A percentile compares a stretch with the other conserved stretches of the same genome.
Conservation (phyloP, 1,140 invertebrate genomes). For the Philaenus spumarius region DNA sequence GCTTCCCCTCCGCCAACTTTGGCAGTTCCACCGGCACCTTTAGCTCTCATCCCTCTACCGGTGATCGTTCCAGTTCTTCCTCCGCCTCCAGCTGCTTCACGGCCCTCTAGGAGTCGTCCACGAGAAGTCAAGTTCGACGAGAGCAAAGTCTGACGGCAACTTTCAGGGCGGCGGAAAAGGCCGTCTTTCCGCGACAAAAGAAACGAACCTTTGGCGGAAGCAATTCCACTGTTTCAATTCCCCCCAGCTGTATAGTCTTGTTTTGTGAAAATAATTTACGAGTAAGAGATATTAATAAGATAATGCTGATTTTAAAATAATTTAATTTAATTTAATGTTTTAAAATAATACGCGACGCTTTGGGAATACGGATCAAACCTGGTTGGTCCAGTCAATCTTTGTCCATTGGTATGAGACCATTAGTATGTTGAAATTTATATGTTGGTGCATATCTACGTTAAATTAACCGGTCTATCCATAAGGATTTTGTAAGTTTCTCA, state of each 20-base stretch:
- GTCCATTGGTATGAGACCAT: too few species aligned
- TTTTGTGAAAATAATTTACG: too few species aligned
- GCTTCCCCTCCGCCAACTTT: slow-evolving; percentile 4
- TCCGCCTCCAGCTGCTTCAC: slow-evolving; percentile 25
- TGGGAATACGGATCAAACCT: too few species aligned
- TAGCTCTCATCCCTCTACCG: slow-evolving; percentile 27
- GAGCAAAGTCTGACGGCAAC: slow-evolving; percentile 30
- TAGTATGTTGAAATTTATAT: too few species aligned
- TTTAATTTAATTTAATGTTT: too few species aligned
- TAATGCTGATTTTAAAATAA: too few species aligned
- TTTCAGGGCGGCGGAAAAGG: slow-evolving; percentile 16
- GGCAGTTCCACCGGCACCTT: slow-evolving; percentile 22
- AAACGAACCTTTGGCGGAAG: neutral
- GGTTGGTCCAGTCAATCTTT: too few species aligned
- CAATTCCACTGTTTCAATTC: slow-evolving; percentile 14
- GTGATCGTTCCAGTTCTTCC: slow-evolving; percentile 40
- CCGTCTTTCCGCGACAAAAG: slow-evolving; percentile 12
- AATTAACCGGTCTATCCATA: too few species aligned
- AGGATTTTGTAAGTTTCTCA: too few species aligned
- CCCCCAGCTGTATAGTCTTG: slow-evolving; percentile 4
- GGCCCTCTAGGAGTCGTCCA: slow-evolving; percentile 34
- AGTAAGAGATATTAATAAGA: too few species aligned
- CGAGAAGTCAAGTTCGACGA: slow-evolving; percentile 47
- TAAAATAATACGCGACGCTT: too few species aligned
- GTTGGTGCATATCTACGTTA: too few species aligned